Conservation (phyloP, 2,888 invertebrate species). For the Palloptera scutellata region DNA sequence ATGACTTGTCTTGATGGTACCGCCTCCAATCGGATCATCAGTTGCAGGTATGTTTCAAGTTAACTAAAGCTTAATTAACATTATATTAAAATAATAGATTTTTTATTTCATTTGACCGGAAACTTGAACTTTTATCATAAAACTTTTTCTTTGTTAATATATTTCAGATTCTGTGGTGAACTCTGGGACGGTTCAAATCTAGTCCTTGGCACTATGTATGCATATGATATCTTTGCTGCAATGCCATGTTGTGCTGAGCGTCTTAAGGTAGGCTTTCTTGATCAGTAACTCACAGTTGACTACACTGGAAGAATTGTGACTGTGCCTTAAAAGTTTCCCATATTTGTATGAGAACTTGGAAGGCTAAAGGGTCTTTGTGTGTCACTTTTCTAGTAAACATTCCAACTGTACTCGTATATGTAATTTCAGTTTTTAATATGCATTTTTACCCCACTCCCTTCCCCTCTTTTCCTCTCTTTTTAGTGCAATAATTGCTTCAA, state of each 20-base stretch:
- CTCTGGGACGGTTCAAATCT: constrained; percentile 94
- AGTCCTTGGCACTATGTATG: constrained; percentile 97
- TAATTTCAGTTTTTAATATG: too few species aligned
- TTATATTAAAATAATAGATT: not conserved
- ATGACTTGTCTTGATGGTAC: constrained; percentile 92
- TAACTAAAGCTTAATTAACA: too few species aligned
- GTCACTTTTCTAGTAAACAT: too few species aligned
- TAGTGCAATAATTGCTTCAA: constrained; percentile 95
- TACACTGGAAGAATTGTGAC: too few species aligned
- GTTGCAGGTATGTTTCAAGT: constrained; percentile 69
- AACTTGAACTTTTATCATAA: constrained; percentile 19
- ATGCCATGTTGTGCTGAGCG: constrained; percentile 95
- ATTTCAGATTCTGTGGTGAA: constrained; percentile 74
- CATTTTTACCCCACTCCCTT: not conserved
- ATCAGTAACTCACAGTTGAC: too few species aligned
- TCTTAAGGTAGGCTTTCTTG: constrained; percentile 79
- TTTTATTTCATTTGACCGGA: not conserved
- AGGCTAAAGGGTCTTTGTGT: not conserved
- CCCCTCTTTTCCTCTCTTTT: constrained; percentile 40
- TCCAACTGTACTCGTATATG: too few species aligned
- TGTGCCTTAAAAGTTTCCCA: too few species aligned
- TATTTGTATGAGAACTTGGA: not conserved
- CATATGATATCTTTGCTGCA: constrained; percentile 97
- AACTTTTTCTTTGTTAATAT: not conserved
- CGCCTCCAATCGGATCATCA: constrained; percentile 76